phyloP scores from a whole-genome alignment of 2,797 vertebrate genomes.

The Aldrovandia affinis region DNA sequence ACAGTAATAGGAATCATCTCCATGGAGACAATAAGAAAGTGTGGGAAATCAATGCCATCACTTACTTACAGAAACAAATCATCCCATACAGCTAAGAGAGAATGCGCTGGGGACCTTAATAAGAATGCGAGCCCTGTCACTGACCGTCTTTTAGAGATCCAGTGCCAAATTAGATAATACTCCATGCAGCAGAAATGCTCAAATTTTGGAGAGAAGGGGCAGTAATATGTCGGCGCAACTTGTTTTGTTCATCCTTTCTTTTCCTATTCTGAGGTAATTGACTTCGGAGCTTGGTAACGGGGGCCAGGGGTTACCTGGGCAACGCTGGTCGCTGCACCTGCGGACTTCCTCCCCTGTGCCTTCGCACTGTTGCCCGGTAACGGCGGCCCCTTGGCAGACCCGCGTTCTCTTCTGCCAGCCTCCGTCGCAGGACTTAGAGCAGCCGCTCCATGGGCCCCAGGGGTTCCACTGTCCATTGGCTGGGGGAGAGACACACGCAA shows the following conservation, averaged over 20 bases:
- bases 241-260: constrained; percentile 30
- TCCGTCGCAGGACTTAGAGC: constrained; percentile 95
- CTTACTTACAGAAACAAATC: constrained; percentile 45
- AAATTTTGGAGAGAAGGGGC: constrained; percentile 31
- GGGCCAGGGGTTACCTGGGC: constrained; percentile 83
- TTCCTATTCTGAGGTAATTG: constrained; percentile 42
- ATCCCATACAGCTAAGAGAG: constrained; percentile 32
- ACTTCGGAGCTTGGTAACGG: constrained; percentile 39
- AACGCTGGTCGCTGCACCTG: constrained; percentile 93
- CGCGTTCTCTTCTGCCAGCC: constrained; percentile 91
- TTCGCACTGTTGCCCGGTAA: constrained; percentile 91
- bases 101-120: constrained; percentile 3
- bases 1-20: constrained; percentile 33
- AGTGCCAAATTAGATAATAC: constrained; percentile 44
- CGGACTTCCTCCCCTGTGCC: constrained; percentile 90
- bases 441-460: constrained; percentile 97
- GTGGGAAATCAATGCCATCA: constrained; percentile 34
- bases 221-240: constrained; percentile 57
- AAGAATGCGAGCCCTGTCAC: constrained; percentile 22
- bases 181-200: constrained; percentile 36
- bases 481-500: too few relatives aligned
- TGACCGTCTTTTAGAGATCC: constrained; percentile 37
- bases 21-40: constrained; percentile 45
- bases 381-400: constrained; percentile 86
- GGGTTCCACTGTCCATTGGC: constrained; percentile 98